Percentiles rank a stretch among this genome's conserved stretches.
These are phyloP conservation scores for Meloidogyne floridensis DNA, from an alignment of 1,140 invertebrate species.

Conservation along the genomic window DNA sequence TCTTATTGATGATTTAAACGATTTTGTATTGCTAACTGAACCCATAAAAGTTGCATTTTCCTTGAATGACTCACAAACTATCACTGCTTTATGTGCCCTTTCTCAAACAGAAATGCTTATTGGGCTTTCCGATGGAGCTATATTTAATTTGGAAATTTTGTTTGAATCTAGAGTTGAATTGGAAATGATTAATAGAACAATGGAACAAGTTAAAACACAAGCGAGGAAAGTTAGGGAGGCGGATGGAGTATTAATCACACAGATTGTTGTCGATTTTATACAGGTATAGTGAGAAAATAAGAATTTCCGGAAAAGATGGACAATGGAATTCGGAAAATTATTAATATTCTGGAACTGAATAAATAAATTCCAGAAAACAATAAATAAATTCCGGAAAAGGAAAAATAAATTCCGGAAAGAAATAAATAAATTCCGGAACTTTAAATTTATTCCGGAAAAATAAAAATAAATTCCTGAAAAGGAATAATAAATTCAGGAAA, in stretches of 20 bases:
- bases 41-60: slow-evolving; percentile 41
- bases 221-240: slow-evolving; percentile 33
- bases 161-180: slow-evolving; percentile 8
- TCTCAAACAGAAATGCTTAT: slow-evolving; percentile 38
- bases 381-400: too few species aligned
- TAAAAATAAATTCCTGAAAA: neutral
- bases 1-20: slow-evolving; percentile 43
- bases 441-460: slow-evolving; percentile 1
- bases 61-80: slow-evolving; percentile 29
- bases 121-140: slow-evolving; percentile 50
- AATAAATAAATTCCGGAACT: too few species aligned
- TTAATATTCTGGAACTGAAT: too few species aligned
- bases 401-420: too few species aligned
- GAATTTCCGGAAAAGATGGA: too few species aligned
- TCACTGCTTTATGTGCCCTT: slow-evolving; percentile 38
- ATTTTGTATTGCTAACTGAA: slow-evolving; percentile 46
- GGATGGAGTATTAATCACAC: slow-evolving; percentile 48
- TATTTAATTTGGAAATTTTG: slow-evolving; percentile 33
- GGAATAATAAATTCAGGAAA: too few species aligned
- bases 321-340: too few species aligned
- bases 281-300: neutral
- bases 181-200: neutral
- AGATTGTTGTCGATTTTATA: slow-evolving; percentile 36
- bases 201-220: slow-evolving; percentile 4
- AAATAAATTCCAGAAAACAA: too few species aligned